A percentile compares a stretch with the other conserved stretches of the same genome.
Conservation (phyloP, 92 coral and sea anemone genomes). For the Heliopora coerulea region DNA sequence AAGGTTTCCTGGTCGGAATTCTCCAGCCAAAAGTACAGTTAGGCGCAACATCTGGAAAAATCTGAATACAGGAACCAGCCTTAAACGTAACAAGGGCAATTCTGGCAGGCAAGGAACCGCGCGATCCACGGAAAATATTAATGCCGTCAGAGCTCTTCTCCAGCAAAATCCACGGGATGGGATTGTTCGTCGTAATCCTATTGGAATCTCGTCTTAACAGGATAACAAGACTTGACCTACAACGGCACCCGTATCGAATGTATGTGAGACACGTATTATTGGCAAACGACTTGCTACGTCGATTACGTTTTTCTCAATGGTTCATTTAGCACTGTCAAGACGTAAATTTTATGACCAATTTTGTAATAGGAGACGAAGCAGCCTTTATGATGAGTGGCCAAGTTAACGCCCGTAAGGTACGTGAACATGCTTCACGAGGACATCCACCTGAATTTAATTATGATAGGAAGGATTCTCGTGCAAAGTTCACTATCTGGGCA, state of each 20-base stretch:
- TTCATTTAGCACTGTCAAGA: constrained; percentile 2
- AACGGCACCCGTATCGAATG: constrained; percentile 18
- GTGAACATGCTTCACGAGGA: constrained; percentile 1
- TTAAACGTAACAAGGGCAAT: constrained; percentile 24
- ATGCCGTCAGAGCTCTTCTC: constrained; percentile 6
- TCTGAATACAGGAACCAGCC: constrained; percentile 2
- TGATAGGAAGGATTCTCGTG: constrained; percentile 10
- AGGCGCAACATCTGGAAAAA: not conserved
- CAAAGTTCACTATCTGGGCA: constrained; percentile 27
- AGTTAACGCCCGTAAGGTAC: not conserved
- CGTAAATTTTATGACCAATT: not conserved
- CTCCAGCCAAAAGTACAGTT: constrained; percentile 8
- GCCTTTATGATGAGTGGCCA: constrained; percentile 16
- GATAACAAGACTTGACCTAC: no score
- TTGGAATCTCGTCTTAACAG: no score
- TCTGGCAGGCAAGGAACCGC: constrained; percentile 13
- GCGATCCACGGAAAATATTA: constrained; percentile 4
- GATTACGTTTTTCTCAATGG: constrained; percentile 12
- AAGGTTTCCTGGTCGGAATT: constrained; percentile 27
- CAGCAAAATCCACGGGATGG: constrained; percentile 3
- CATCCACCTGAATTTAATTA: constrained; percentile 5
- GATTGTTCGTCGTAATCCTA: constrained; percentile 17
- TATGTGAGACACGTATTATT: constrained; percentile 15
- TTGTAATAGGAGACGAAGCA: constrained; percentile 13
- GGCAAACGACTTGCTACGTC: not conserved